These are phyloP conservation scores for Hydractinia symbiolongicarpus DNA, from an alignment of 30 jellyfish, hydroid and myxozoan genomes.

Conservation along the genomic window DNA sequence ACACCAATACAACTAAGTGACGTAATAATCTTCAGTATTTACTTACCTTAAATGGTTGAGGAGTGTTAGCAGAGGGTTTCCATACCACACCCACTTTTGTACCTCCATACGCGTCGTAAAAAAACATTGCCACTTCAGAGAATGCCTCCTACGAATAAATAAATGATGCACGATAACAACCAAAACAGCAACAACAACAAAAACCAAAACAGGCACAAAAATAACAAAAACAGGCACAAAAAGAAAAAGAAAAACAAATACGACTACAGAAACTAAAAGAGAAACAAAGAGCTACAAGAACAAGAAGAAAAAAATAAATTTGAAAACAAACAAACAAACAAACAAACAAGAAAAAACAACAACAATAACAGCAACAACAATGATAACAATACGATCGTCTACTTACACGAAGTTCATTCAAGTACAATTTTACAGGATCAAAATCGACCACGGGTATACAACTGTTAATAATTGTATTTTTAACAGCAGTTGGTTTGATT, in stretches of 20 bases:
- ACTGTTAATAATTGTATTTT: constrained; percentile 1
- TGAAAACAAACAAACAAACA: not conserved
- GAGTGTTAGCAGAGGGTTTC: constrained; percentile 48
- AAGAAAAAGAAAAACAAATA: not conserved
- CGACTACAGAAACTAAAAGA: not conserved
- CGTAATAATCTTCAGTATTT: not conserved
- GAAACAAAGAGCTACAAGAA: not conserved
- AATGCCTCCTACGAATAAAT: constrained; percentile 45
- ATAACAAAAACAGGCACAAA: not conserved
- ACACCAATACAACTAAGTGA: not conserved
- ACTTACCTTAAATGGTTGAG: constrained; percentile 70
- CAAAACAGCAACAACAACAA: not conserved
- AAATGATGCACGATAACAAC: not conserved
- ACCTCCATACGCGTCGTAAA: constrained; percentile 69
- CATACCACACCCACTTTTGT: constrained; percentile 73
- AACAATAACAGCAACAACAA: not conserved
- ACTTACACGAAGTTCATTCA: constrained; percentile 45
- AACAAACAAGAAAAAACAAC: not conserved
- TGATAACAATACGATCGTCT: not conserved
- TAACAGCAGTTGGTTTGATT: constrained; percentile 37
- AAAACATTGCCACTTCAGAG: constrained; percentile 76
- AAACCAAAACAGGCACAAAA: not conserved
- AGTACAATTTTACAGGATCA: constrained; percentile 48
- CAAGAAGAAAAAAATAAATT: too few species aligned
- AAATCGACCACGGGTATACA: constrained; percentile 69